Percentiles rank a stretch among this genome's conserved stretches.
phyloP scores from a whole-genome alignment of 1,140 invertebrate species.

The Scylla paramamosain region DNA sequence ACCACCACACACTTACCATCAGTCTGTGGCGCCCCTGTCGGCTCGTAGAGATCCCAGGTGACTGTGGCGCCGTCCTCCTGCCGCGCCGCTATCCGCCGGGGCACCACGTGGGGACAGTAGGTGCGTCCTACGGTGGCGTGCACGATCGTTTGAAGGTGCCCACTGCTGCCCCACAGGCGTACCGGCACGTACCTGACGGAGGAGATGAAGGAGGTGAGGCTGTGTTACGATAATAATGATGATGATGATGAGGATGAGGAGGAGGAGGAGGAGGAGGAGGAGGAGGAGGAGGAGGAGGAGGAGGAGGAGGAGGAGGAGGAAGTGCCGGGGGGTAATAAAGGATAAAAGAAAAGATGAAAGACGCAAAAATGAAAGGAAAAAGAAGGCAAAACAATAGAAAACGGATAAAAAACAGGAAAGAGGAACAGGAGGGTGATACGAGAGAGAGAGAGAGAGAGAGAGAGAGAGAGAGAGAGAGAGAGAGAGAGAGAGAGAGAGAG shows the following conservation, averaged over 20 bases:
- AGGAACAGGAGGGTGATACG: not conserved
- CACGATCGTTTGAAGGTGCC: conserved; percentile 94
- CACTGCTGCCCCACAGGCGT: conserved; percentile 95
- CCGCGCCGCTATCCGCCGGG: conserved; percentile 87
- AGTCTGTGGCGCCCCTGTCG: conserved; percentile 68
- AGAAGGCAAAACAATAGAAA: too few relatives aligned
- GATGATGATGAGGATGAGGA: too few relatives aligned
- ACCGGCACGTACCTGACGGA: conserved; percentile 90
- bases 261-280: not conserved
- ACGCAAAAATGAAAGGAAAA: too few relatives aligned
- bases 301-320: not conserved
- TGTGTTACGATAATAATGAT: not conserved
- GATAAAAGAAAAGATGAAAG: too few relatives aligned
- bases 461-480: conserved; percentile 32
- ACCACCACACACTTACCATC: conserved; percentile 62
- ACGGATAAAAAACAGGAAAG: too few relatives aligned
- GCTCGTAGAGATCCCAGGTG: conserved; percentile 90
- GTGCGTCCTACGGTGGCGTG: conserved; percentile 94
- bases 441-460: conserved; percentile 28
- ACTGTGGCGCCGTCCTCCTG: conserved; percentile 92
- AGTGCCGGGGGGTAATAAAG: too few relatives aligned
- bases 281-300: not conserved
- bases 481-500: not conserved
- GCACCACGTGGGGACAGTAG: conserved; percentile 91
- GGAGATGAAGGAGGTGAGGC: not conserved